A percentile compares a stretch with the other conserved stretches of the same genome.
Evolutionary conservation across 2,888 invertebrate genomes (phyloP).

Genomic region (Acronicta alni): DNA sequence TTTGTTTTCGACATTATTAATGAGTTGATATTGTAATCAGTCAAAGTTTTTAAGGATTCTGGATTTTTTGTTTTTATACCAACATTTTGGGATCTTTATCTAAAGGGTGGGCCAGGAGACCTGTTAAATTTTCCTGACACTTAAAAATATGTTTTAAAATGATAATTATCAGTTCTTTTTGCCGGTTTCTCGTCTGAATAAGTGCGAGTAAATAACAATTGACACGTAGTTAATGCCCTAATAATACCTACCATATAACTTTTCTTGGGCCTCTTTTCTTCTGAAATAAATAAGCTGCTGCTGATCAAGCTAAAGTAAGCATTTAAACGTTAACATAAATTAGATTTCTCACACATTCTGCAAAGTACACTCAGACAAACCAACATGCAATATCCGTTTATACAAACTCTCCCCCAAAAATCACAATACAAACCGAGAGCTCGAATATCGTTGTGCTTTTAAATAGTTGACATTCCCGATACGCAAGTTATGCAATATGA

Average conservation of each 20-base stretch:
- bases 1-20: conserved; percentile 39
- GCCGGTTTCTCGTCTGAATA: too few relatives aligned
- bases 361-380: conserved; percentile 19
- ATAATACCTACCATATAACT: too few relatives aligned
- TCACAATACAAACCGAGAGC: conserved; percentile 67
- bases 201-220: too few relatives aligned
- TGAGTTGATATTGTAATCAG: conserved; percentile 29
- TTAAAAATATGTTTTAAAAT: too few relatives aligned
- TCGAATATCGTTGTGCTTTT: conserved; percentile 70
- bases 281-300: too few relatives aligned
- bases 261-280: too few relatives aligned
- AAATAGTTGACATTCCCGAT: conserved; percentile 80
- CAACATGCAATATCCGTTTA: conserved; percentile 18
- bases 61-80: background rate
- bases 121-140: background rate
- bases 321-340: too few relatives aligned
- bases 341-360: too few relatives aligned
- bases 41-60: conserved; percentile 12
- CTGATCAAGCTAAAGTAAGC: too few relatives aligned
- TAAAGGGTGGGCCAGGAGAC: background rate
- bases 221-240: too few relatives aligned
- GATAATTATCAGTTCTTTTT: too few relatives aligned
- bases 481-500: conserved; percentile 80
- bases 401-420: conserved; percentile 65
- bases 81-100: fast-evolving